Conservation (phyloP, 2,797 vertebrate species). For the Sebastes iracundus region DNA sequence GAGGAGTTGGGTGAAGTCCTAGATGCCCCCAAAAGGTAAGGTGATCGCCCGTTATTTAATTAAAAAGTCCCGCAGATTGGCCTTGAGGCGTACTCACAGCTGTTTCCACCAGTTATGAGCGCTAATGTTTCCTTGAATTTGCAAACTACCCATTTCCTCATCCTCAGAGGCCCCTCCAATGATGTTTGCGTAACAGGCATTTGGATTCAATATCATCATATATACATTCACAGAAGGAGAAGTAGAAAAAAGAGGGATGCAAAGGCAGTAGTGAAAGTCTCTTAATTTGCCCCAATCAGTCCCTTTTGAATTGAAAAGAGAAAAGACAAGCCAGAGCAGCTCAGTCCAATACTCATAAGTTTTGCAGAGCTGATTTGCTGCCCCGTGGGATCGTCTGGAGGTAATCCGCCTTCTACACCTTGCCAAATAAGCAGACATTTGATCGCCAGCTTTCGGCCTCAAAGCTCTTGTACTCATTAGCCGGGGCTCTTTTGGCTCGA, state of each 20-base stretch:
- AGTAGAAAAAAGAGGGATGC: not conserved
- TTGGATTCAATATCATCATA: constrained; percentile 11
- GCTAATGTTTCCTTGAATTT: constrained; percentile 29
- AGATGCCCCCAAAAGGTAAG: constrained; percentile 89
- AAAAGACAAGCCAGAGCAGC: not conserved
- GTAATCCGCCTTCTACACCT: constrained; percentile 21
- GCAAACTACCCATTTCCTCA: not conserved
- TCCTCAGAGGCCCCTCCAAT: not conserved
- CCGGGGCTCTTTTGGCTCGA: not conserved
- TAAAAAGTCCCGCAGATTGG: not conserved
- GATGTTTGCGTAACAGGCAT: not conserved
- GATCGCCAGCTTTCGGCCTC: not conserved
- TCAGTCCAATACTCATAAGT: not conserved
- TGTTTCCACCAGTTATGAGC: constrained; percentile 19
- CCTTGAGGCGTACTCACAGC: not conserved
- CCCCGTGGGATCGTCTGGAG: constrained; percentile 1
- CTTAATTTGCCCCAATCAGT: constrained; percentile 17
- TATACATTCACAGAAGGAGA: not conserved
- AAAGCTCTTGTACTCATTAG: constrained; percentile 38
- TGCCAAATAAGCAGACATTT: constrained; percentile 41
- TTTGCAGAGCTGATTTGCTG: constrained; percentile 31
- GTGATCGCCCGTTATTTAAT: not conserved
- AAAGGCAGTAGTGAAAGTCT: not conserved
- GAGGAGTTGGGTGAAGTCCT: constrained; percentile 85
- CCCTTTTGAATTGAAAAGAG: constrained; percentile 17